A percentile compares a stretch with the other conserved stretches of the same genome.
These are phyloP conservation scores for Metellina segmentata DNA, from an alignment of 2,888 invertebrate species.

Conservation along the genomic window DNA sequence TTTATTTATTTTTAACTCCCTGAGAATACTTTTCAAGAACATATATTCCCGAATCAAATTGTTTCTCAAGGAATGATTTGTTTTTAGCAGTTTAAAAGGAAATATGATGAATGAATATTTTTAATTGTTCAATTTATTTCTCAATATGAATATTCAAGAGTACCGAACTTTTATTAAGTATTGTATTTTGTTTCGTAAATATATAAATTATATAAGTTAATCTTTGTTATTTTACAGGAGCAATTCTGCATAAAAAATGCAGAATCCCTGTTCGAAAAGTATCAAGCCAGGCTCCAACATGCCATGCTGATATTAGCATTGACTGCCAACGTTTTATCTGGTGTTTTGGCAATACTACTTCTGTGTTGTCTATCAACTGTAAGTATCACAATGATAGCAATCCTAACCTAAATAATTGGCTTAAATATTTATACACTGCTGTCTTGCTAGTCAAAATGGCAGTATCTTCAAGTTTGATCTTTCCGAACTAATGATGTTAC, in stretches of 20 bases:
- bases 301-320: constrained; percentile 77
- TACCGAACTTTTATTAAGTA: too few species aligned
- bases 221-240: constrained; percentile 43
- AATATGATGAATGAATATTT: too few species aligned
- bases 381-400: constrained; percentile 11
- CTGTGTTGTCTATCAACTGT: constrained; percentile 52
- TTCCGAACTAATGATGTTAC: not conserved
- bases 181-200: too few species aligned
- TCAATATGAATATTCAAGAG: too few species aligned
- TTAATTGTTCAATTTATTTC: too few species aligned
- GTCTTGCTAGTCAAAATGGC: not conserved
- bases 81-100: too few species aligned
- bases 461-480: not conserved
- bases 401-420: not conserved
- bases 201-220: too few species aligned
- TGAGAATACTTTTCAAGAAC: too few species aligned
- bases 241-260: constrained; percentile 76
- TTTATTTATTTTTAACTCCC: too few species aligned
- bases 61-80: too few species aligned
- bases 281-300: constrained; percentile 77
- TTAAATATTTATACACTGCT: not conserved
- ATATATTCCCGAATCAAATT: too few species aligned
- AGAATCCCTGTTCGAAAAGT: constrained; percentile 77
- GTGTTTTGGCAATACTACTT: constrained; percentile 48
- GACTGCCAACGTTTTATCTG: constrained; percentile 76